These are phyloP conservation scores for Cremastinae sp. DNA, from an alignment of 2,888 invertebrate species.

Conservation along the genomic window DNA sequence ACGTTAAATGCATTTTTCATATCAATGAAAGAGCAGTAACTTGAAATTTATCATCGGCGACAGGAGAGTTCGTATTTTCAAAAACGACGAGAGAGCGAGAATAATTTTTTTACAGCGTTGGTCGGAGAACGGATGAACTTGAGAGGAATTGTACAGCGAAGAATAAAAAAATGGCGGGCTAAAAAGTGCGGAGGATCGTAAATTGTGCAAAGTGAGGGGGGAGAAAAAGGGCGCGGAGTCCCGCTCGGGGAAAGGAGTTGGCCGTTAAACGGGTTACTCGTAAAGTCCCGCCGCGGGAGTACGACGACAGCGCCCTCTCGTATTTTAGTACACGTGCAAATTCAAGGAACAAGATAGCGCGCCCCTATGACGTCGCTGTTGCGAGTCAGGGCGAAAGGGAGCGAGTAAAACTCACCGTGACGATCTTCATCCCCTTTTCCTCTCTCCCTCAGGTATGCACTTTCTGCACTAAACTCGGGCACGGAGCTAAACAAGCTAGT, in stretches of 20 bases:
- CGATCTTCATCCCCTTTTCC: conserved; percentile 26
- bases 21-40: no score
- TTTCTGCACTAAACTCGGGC: conserved; percentile 52
- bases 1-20: no score
- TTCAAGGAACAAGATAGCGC: conserved; percentile 66
- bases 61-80: no score
- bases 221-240: conserved; percentile 60
- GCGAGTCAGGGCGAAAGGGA: neutral
- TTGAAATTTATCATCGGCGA: no score
- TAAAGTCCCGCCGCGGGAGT: conserved; percentile 57
- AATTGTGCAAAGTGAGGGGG: conserved; percentile 57
- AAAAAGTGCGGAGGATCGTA: conserved; percentile 39
- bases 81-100: no score
- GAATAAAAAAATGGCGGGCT: neutral
- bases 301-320: conserved; percentile 55
- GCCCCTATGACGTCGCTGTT: conserved; percentile 4
- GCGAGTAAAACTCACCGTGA: conserved; percentile 1
- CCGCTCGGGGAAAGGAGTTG: conserved; percentile 48
- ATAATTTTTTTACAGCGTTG: no score
- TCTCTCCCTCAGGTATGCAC: conserved; percentile 45
- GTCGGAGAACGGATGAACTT: conserved; percentile 9
- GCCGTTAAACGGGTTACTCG: conserved; percentile 62
- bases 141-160: conserved; percentile 3
- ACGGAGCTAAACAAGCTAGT: conserved; percentile 46
- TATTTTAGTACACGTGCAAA: conserved; percentile 68